These are phyloP conservation scores for Callimorpha dominula DNA, from an alignment of 2,888 invertebrate species.

Conservation along the genomic window DNA sequence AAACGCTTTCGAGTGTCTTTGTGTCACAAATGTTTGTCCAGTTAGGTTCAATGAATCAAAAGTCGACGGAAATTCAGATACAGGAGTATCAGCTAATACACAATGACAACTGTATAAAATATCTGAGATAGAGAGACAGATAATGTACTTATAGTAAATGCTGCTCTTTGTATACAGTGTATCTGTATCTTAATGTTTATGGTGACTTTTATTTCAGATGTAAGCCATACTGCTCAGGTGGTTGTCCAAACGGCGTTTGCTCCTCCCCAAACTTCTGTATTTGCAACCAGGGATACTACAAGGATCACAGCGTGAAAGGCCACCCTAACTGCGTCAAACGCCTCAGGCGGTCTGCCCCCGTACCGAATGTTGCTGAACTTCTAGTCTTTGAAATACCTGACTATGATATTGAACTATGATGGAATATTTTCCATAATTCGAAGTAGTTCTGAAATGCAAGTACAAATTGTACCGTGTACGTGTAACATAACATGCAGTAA, in stretches of 20 bases:
- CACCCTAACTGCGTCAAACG: constrained; percentile 88
- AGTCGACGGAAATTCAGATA: too few relatives aligned
- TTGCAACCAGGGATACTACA: constrained; percentile 90
- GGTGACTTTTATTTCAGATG: constrained; percentile 72
- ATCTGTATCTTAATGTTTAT: not conserved
- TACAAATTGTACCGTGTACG: not conserved
- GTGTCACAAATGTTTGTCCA: too few relatives aligned
- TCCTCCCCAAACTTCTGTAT: constrained; percentile 91
- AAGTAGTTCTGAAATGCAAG: not conserved
- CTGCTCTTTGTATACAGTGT: not conserved
- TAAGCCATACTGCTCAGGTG: constrained; percentile 89
- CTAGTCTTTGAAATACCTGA: constrained; percentile 60
- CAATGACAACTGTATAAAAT: too few relatives aligned
- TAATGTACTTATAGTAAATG: too few relatives aligned
- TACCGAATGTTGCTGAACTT: constrained; percentile 45
- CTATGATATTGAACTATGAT: constrained; percentile 10
- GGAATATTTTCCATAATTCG: not conserved
- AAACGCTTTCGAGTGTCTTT: too few relatives aligned
- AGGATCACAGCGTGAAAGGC: constrained; percentile 88
- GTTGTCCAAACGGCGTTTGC: constrained; percentile 91
- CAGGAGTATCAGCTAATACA: too few relatives aligned
- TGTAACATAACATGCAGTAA: not conserved
- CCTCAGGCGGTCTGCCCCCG: constrained; percentile 63
- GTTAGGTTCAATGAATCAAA: too few relatives aligned
- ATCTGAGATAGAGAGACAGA: too few relatives aligned